These are phyloP conservation scores for Sarotherodon lohbergeri DNA, from an alignment of 2,113 vertebrate genomes.

Conservation along the genomic window DNA sequence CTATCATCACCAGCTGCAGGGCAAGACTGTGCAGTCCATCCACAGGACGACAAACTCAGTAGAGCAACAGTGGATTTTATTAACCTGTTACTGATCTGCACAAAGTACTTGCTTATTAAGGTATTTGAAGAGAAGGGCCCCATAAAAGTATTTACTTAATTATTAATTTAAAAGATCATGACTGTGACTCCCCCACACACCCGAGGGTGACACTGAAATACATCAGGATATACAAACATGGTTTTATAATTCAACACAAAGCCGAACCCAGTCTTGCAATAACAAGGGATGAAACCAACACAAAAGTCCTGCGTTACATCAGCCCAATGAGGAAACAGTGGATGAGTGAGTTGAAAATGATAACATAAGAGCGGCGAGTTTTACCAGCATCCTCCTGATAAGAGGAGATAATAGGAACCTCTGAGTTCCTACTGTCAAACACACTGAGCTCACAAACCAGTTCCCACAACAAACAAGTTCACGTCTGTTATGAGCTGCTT, in stretches of 20 bases:
- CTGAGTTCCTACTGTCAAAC: constrained; percentile 38
- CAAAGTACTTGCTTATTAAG: background rate
- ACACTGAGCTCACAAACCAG: background rate
- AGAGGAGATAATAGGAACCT: constrained; percentile 43
- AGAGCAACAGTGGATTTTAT: fast-evolving
- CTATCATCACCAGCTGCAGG: background rate
- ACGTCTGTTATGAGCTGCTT: background rate
- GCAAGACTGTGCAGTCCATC: background rate
- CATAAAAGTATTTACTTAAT: background rate
- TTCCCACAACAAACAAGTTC: background rate
- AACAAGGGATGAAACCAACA: background rate
- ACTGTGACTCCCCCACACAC: background rate
- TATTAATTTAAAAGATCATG: fast-evolving
- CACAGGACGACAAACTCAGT: background rate
- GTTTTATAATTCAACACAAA: background rate
- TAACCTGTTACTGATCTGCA: background rate
- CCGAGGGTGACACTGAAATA: background rate
- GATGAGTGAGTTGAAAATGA: background rate
- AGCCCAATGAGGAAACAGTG: constrained; percentile 8
- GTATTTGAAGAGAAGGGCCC: background rate
- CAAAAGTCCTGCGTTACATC: background rate
- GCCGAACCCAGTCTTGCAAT: too few relatives aligned
- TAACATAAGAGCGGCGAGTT: background rate
- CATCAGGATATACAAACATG: background rate
- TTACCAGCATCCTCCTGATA: constrained; percentile 3